phyloP scores from a whole-genome alignment of 2,888 invertebrate species.

The Dynastes tityus region DNA sequence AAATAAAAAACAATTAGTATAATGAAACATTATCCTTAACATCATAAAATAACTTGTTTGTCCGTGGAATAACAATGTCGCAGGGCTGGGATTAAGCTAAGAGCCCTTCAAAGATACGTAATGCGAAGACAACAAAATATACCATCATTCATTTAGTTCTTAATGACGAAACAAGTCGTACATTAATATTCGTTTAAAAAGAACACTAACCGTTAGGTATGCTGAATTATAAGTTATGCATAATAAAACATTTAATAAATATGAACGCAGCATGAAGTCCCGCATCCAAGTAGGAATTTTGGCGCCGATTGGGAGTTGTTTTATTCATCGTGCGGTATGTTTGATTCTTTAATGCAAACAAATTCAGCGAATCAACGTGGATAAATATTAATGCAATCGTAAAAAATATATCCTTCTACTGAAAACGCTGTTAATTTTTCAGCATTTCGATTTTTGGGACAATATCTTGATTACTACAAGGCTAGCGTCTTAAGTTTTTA shows the following conservation, averaged over 20 bases:
- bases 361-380: no score
- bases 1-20: background rate
- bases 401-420: no score
- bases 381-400: no score
- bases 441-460: no score
- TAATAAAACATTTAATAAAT: constrained; percentile 28
- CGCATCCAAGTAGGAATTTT: background rate
- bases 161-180: constrained; percentile 21
- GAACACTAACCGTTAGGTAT: constrained; percentile 24
- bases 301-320: constrained; percentile 1
- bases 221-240: constrained; percentile 38
- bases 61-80: background rate
- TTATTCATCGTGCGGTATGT: no score
- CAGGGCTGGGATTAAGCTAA: background rate
- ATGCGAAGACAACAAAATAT: constrained; percentile 7
- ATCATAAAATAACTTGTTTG: background rate
- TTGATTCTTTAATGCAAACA: no score
- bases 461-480: no score
- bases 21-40: background rate
- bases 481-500: no score
- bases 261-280: background rate
- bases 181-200: constrained; percentile 11
- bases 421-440: no score
- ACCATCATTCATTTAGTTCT: background rate
- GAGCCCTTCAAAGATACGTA: background rate